Evolutionary conservation across 2,888 invertebrate genomes (phyloP), one percentile per base, ranked within the genome.

Genomic region (Melanargia galathea): DNA sequence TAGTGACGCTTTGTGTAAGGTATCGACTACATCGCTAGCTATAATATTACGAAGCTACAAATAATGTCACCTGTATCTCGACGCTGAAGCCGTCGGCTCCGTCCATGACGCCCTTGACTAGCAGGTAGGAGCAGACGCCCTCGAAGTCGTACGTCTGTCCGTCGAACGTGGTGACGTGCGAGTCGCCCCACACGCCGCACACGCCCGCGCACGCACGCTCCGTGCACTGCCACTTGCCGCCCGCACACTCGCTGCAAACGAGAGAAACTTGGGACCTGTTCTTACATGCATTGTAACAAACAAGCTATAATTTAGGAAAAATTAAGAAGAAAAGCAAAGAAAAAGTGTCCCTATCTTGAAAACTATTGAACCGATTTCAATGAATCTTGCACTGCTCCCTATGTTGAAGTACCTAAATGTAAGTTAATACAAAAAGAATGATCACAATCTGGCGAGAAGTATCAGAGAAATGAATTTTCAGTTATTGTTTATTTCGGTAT

Each of bases 141-240:
- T 97, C 96, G 84, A 97, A 98, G 80, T 97, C 97, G 80, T 93
- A 98, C 62, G 94, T 92, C 3, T 92, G 90, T 0, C 95, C 96
- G 85, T 98, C 98, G 81, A 97, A 98, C 0, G 97, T 97, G 73
- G 94, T 94, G 78, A 96, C 95, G 84, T 98, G 98, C 0, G 97
- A 97, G 81, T 97, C 97, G 2, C 98, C 98, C 96, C 97, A 97
- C 0, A 96, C 95, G 16, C 94, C 92, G 80, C 98, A 98, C 2
- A 95, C 92, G 1, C 95, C 95, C 1, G 96, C 93, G 76, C 97
- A 97, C 40, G 92, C 92, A 57, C 94, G 92, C 20, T 93, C 87
- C 0, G 95, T 94, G 77, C 98, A 98, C 13, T 93, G 87, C 98
- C 98, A 98, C 75, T 93, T 94, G 18, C 97, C 96, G 58, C 92